These are phyloP conservation scores for Bucco capensis DNA, from an alignment of 2,113 vertebrate genomes.

Conservation along the genomic window DNA sequence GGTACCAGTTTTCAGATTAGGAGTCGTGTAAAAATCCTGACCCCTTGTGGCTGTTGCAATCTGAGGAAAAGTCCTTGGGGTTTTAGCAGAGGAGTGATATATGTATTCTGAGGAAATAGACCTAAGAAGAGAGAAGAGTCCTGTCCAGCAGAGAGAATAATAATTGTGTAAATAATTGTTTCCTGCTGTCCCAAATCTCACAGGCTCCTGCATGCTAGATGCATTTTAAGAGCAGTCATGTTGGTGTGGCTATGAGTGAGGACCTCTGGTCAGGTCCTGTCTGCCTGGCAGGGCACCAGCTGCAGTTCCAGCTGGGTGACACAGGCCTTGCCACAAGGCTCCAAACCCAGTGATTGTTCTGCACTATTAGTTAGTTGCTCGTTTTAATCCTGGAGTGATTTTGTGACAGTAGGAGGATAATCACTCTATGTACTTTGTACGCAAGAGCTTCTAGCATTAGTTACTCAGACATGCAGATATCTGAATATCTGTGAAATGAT, in stretches of 20 bases:
- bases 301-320: neutral
- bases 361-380: neutral
- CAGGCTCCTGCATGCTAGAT: neutral
- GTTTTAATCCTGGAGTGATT: neutral
- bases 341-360: neutral
- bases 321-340: neutral
- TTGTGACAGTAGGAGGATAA: neutral
- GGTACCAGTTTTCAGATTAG: neutral
- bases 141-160: neutral
- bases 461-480: neutral
- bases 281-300: neutral
- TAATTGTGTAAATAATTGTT: neutral
- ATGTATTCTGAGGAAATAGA: neutral
- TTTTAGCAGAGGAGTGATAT: neutral
- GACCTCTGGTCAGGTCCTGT: neutral
- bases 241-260: neutral
- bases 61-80: rapidly evolving
- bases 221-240: rapidly evolving
- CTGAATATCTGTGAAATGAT: neutral
- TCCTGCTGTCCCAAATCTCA: neutral
- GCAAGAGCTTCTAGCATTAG: neutral
- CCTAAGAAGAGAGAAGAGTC: neutral
- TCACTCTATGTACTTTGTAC: neutral
- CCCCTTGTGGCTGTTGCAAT: neutral
- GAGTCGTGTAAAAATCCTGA: neutral